Base-by-base conservation (phyloP, 2,888 invertebrate species). In the Quadroppia sp. region DNA sequence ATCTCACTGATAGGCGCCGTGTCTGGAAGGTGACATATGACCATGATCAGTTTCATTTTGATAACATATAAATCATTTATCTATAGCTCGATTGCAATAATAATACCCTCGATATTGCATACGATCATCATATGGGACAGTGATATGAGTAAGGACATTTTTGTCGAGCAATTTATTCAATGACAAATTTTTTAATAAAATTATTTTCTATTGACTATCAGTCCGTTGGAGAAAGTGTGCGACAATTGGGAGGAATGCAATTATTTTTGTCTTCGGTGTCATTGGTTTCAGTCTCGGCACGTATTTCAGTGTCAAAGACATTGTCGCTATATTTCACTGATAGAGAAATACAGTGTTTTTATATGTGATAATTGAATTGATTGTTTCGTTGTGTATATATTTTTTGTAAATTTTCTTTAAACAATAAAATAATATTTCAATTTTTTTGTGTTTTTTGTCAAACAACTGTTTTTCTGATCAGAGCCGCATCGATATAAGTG, bases 31-130 rank as follows among this genome's bases (percentile, higher is more conserved):
- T 42, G 40, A 25, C 17, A 17, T 71, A 7, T n/a, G 59, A 56
- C n/a, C 13, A 23, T 40, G 53, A 71, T 25, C n/a, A 36, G 9
- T 36, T 36, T 36, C 6, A 7, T 36, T 36, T 36, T 9, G 9
- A 36, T 36, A n/a, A n/a, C 36, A 36, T 36, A 7, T 7, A 36
- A 36, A 36, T 36, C 36, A 36, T n/a, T n/a, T n/a, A 36, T 36
- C 36, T 7, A 36, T 9, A 36, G 36, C 9, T 36, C 36, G 9
- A 36, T 74, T 30, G 74, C 74, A 2, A 70, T 74, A 17, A 70
- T 71, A 17, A 74, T 74, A 28, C 74, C 74, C 2, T 53, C 74
- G 7, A 53, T 74, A n/a, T 30, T 74, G 15, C 74, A 74, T 42
- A 45, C 71, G 20, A 56, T 74, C n/a, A 48, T 70, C 42, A 69